Conservation (phyloP, 2,888 invertebrate genomes). For the Linyphia triangularis region DNA sequence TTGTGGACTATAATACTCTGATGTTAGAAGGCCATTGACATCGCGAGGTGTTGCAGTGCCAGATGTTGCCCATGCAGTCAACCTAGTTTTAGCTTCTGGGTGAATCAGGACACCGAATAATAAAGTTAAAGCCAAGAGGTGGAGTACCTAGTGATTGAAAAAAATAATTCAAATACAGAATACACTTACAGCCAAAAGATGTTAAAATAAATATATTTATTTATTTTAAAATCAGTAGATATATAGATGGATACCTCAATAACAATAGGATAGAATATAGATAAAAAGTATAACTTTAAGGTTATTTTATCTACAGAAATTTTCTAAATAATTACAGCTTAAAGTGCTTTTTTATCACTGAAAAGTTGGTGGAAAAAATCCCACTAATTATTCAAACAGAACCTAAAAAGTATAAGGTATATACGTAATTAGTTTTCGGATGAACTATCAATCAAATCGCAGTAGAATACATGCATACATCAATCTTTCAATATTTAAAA, state of each 20-base stretch:
- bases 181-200: not conserved
- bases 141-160: constrained; percentile 83
- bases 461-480: too few species aligned
- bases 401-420: too few species aligned
- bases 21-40: constrained; percentile 46
- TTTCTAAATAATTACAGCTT: too few species aligned
- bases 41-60: constrained; percentile 68
- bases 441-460: too few species aligned
- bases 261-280: not conserved
- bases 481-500: too few species aligned
- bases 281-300: not conserved
- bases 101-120: constrained; percentile 87
- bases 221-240: not conserved
- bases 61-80: constrained; percentile 61
- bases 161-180: not conserved
- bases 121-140: constrained; percentile 87
- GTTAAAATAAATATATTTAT: not conserved
- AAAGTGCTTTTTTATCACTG: too few species aligned
- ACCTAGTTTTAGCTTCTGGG: constrained; percentile 82
- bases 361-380: too few species aligned
- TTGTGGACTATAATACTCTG: constrained; percentile 71
- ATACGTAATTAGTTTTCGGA: too few species aligned
- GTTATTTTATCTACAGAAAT: not conserved
- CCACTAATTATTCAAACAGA: too few species aligned
- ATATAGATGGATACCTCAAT: not conserved